Evolutionary conservation across 2,888 invertebrate genomes (phyloP).

Genomic region (Drosophila kanekoi): DNA sequence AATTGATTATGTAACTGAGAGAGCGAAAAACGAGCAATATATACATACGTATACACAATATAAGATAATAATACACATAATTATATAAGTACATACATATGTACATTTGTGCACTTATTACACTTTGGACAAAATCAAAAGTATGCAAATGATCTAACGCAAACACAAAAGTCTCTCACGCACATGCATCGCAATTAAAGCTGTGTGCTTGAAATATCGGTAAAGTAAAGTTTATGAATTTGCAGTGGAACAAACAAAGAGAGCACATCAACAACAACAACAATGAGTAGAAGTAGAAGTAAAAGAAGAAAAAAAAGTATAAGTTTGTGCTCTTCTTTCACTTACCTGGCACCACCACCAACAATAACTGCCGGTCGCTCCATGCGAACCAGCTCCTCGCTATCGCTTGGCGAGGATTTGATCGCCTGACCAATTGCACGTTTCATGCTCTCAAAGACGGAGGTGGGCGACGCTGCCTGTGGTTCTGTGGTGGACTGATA

Average conservation of each 20-base stretch:
- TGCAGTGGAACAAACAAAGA: slow-evolving; percentile 31
- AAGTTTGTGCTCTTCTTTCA: slow-evolving; percentile 29
- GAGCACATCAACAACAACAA: slow-evolving; percentile 45
- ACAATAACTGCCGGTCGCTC: slow-evolving; percentile 83
- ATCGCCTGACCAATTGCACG: slow-evolving; percentile 85
- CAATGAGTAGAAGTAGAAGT: slow-evolving; percentile 15
- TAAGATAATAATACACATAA: slow-evolving; percentile 1
- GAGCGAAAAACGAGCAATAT: slow-evolving; percentile 35
- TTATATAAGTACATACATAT: background rate
- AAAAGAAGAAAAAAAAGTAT: slow-evolving; percentile 19
- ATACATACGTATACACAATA: slow-evolving; percentile 11
- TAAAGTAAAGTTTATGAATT: slow-evolving; percentile 14
- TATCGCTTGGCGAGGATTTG: slow-evolving; percentile 81
- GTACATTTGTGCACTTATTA: slow-evolving; percentile 17
- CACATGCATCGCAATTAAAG: slow-evolving; percentile 65
- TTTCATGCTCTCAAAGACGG: slow-evolving; percentile 84
- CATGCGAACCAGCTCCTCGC: slow-evolving; percentile 82
- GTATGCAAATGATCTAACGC: slow-evolving; percentile 47
- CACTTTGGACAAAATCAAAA: slow-evolving; percentile 29
- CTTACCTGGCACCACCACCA: slow-evolving; percentile 85
- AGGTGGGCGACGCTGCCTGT: slow-evolving; percentile 77
- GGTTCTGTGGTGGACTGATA: slow-evolving; percentile 86
- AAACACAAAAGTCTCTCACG: slow-evolving; percentile 58
- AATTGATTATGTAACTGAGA: slow-evolving; percentile 51
- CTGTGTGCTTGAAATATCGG: slow-evolving; percentile 31